phyloP scores from a whole-genome alignment of 1,140 invertebrate genomes.

The Pseudomyrmex gracilis region DNA sequence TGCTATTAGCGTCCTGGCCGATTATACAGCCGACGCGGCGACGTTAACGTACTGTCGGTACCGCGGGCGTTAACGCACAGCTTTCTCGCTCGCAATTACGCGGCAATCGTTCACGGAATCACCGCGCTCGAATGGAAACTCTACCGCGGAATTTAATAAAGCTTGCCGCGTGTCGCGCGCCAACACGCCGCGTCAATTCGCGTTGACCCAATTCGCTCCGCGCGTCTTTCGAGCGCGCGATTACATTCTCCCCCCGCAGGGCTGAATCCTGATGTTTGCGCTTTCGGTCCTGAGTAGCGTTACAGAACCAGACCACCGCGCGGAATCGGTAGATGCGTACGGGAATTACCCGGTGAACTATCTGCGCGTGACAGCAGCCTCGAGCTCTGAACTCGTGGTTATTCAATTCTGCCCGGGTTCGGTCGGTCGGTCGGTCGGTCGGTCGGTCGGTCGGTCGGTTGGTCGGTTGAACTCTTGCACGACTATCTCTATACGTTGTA shows the following conservation, averaged over 20 bases:
- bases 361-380: conserved; percentile 66
- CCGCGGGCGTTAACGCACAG: neutral
- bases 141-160: conserved; percentile 58
- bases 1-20: conserved; percentile 44
- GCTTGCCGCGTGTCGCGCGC: neutral
- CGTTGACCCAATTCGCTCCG: conserved; percentile 12
- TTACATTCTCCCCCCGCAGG: neutral
- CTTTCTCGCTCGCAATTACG: conserved; percentile 29
- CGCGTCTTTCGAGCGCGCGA: conserved; percentile 9
- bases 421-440: neutral
- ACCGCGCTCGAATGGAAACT: conserved; percentile 15
- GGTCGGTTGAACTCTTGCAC: conserved; percentile 55
- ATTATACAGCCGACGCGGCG: conserved; percentile 39
- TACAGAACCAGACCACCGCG: neutral
- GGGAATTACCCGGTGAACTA: conserved; percentile 31
- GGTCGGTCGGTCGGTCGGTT: neutral
- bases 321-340: conserved; percentile 13
- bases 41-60: conserved; percentile 30
- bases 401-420: conserved; percentile 57
- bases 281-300: neutral
- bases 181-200: neutral
- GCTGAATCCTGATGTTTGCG: conserved; percentile 45
- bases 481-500: conserved; percentile 45
- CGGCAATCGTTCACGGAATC: conserved; percentile 40
- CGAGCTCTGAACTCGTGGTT: conserved; percentile 49